These are phyloP conservation scores for Dryobates pubescens DNA, from an alignment of 2,797 vertebrate genomes.

Conservation along the genomic window DNA sequence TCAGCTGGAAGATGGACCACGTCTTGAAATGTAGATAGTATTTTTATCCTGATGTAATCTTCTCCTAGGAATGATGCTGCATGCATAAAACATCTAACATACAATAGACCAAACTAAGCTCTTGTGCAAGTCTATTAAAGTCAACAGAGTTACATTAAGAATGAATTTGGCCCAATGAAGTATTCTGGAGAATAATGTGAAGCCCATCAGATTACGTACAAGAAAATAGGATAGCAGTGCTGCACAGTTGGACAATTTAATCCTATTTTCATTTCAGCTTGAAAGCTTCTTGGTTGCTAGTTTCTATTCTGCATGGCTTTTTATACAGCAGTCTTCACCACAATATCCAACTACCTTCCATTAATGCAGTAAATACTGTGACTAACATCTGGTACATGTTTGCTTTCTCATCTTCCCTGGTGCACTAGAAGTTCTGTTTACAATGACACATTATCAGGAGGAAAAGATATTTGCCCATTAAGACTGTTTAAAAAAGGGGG, in stretches of 20 bases:
- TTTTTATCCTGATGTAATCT: slow-evolving; percentile 19
- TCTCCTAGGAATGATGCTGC: neutral
- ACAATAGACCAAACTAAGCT: neutral
- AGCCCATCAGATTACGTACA: neutral
- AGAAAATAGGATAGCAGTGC: neutral
- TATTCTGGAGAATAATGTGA: neutral
- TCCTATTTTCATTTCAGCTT: neutral
- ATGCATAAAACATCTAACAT: neutral
- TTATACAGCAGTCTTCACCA: neutral
- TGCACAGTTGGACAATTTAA: neutral
- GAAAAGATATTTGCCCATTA: neutral
- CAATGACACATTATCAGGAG: neutral
- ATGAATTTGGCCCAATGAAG: neutral
- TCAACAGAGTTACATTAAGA: neutral
- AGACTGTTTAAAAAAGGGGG: neutral
- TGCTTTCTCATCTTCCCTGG: neutral
- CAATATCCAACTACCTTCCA: neutral
- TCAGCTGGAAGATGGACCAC: neutral
- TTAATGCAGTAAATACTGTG: neutral
- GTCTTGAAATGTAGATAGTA: neutral
- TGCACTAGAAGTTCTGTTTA: neutral
- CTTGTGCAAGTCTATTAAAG: neutral
- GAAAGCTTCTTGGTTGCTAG: neutral
- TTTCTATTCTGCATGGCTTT: neutral
- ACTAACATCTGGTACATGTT: neutral